Percentiles rank a stretch among this genome's conserved stretches.
phyloP scores from a whole-genome alignment of 2,888 invertebrate genomes.

The Ypsolopha sequella region DNA sequence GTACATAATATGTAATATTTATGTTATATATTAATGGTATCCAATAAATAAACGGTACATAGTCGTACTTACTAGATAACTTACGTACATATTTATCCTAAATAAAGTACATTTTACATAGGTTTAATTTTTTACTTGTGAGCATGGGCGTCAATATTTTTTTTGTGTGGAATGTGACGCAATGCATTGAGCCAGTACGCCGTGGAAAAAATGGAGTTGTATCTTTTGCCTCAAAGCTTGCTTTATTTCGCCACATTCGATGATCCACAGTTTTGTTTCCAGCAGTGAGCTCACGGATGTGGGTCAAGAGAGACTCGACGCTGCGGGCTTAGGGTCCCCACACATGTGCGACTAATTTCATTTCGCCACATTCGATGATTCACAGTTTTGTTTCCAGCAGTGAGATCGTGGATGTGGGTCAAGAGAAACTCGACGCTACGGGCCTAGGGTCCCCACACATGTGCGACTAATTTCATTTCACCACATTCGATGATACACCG shows the following conservation, averaged over 20 bases:
- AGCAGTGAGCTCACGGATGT: constrained; percentile 23
- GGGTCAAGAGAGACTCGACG: constrained; percentile 42
- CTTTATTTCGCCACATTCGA: constrained; percentile 45
- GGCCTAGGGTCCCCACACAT: background rate
- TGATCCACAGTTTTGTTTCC: constrained; percentile 43
- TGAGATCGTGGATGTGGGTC: constrained; percentile 32
- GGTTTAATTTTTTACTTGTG: no score
- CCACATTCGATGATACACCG: constrained; percentile 52
- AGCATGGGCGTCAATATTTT: no score
- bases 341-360: constrained; percentile 5
- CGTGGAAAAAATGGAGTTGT: no score
- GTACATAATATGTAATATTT: no score
- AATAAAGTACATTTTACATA: no score
- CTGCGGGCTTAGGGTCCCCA: background rate
- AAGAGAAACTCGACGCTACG: constrained; percentile 28
- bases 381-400: constrained; percentile 35
- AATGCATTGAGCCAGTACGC: no score
- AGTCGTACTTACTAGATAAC: no score
- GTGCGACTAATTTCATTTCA: constrained; percentile 13
- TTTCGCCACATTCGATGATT: constrained; percentile 48
- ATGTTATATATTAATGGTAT: no score
- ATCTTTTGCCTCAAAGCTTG: background rate
- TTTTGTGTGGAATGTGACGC: no score
- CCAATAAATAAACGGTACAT: no score
- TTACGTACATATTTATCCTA: no score